Evolutionary conservation across 2,888 invertebrate genomes (phyloP).

Genomic region (Poecilobothrus nobilitatus): DNA sequence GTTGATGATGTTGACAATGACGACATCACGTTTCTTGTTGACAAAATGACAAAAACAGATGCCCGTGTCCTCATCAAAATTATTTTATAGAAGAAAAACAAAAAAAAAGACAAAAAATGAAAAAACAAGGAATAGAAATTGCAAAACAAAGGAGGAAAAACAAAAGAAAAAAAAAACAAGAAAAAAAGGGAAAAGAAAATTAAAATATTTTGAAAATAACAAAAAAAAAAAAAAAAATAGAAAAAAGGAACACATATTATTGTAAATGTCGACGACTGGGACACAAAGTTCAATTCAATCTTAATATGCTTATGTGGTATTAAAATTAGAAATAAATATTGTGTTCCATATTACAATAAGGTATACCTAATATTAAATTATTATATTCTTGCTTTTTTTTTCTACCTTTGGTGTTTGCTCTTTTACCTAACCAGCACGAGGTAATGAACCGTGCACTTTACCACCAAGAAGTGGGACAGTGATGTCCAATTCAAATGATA

Average conservation of each 20-base stretch:
- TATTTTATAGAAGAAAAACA: neutral
- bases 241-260: too few species aligned
- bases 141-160: neutral
- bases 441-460: conserved; percentile 99
- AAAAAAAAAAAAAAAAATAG: neutral
- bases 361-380: too few species aligned
- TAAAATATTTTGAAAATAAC: neutral
- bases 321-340: too few species aligned
- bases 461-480: conserved; percentile 84
- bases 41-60: conserved; percentile 11
- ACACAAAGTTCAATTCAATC: neutral
- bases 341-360: too few species aligned
- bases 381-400: conserved; percentile 93
- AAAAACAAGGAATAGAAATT: neutral
- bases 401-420: conserved; percentile 99
- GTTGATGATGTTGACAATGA: conserved; percentile 5
- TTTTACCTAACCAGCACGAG: conserved; percentile 99
- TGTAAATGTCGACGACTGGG: neutral
- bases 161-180: neutral
- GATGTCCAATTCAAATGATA: conserved; percentile 64
- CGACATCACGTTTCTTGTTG: conserved; percentile 11
- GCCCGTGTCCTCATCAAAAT: conserved; percentile 10
- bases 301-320: neutral
- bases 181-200: neutral
- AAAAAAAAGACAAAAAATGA: neutral